Base-by-base conservation (phyloP, 35 echinoderm and acorn worm genomes). In the Chiridota heheva region DNA sequence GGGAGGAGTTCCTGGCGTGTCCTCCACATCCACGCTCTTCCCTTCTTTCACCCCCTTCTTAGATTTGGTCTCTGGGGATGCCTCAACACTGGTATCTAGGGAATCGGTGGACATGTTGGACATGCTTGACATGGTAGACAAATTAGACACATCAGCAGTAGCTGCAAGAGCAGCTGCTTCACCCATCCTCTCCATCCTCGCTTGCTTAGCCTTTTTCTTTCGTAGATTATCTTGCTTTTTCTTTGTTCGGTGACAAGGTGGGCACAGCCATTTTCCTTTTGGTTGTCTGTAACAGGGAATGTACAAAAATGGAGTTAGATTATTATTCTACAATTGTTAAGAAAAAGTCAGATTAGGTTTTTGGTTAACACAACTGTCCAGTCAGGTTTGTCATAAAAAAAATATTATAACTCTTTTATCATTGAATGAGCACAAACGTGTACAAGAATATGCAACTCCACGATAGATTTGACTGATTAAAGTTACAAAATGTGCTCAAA, bases 191-290 rank as follows among this genome's bases (percentile, higher is more conserved):
- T 83, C 63, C 44, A 42, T 45, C 63, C 63, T 83, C 36, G 60
- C 64, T 44, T 80, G 78, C 69, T 97, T 97, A 60, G 72, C 80
- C 49, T 96, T 96, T 49, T 76, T 89, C 76, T 96, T 90, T 61
- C 73, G 22, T 33, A 77, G 47, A 25, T 93, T 87, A 35, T 93
- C 73, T 49, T 47, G 72, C 68, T 97, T 91, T 22, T 89, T 82
- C 67, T 97, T 97, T 63, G 70, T 45, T 62, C 90, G 65, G 41
- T 85, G 77, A 69, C 90, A 92, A 37, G 83, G 83, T 41, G 83
- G 90, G 78, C 90, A 92, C 22, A 96, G 69, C 81, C 91, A 96
- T 67, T 96, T 92, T 3, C 90, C 90, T 44, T 84, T 86, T 35
- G 90, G 90, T 38, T 87, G 67, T 58, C 90, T 92, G 41, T 33